A percentile compares a stretch with the other conserved stretches of the same genome.
phyloP scores from a whole-genome alignment of 2,888 invertebrate genomes.

The Aspidiotus destructor region DNA sequence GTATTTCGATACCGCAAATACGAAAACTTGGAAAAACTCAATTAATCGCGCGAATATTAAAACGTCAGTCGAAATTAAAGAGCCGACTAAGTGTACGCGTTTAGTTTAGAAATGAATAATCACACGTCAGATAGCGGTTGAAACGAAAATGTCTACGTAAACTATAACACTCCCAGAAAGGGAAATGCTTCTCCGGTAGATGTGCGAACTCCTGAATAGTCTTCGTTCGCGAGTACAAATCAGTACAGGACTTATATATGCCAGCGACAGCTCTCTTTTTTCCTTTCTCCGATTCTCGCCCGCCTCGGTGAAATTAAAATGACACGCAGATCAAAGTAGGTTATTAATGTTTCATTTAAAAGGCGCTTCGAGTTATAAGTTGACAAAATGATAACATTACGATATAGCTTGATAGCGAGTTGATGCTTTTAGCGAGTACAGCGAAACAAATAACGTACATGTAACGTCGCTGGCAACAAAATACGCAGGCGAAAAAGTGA shows the following conservation, averaged over 20 bases:
- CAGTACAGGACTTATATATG: no score
- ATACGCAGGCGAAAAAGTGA: no score
- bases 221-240: no score
- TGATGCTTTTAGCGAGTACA: no score
- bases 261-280: no score
- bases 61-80: slow-evolving; percentile 15
- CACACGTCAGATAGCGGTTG: slow-evolving; percentile 14
- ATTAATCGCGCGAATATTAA: slow-evolving; percentile 14
- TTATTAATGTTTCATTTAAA: slow-evolving; percentile 26
- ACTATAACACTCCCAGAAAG: no score
- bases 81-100: slow-evolving; percentile 6
- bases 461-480: no score
- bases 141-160: slow-evolving; percentile 4
- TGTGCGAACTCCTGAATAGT: no score
- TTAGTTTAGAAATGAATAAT: slow-evolving; percentile 7
- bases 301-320: slow-evolving; percentile 13
- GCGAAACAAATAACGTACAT: no score
- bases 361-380: neutral
- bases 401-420: neutral
- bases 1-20: neutral
- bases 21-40: slow-evolving; percentile 11
- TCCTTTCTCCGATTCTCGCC: no score
- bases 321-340: slow-evolving; percentile 23
- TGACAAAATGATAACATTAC: neutral
- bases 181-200: no score